Conservation (phyloP, 2,888 invertebrate species). For the Tinea trinotella region DNA sequence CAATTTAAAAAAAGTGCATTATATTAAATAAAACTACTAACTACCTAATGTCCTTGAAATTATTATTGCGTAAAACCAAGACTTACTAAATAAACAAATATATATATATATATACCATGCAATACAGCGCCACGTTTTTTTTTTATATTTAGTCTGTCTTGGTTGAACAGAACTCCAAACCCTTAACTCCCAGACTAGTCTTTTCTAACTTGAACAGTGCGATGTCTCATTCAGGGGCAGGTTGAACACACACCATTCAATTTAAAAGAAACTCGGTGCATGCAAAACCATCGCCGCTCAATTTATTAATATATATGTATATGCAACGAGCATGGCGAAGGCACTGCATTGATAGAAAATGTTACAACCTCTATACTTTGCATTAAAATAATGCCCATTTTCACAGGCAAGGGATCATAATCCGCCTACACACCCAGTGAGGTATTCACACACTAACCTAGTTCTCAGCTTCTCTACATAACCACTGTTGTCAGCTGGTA, state of each 20-base stretch:
- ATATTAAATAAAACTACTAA: slow-evolving; percentile 13
- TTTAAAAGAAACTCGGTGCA: slow-evolving; percentile 62
- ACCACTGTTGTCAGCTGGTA: background rate
- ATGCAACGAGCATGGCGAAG: background rate
- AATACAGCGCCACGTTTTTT: slow-evolving; percentile 32
- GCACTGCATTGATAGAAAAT: slow-evolving; percentile 37
- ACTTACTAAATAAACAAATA: slow-evolving; percentile 71
- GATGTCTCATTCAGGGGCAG: slow-evolving; percentile 47
- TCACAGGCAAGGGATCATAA: slow-evolving; percentile 75
- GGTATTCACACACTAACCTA: slow-evolving; percentile 60
- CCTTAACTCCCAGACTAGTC: slow-evolving; percentile 65
- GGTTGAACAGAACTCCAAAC: slow-evolving; percentile 72
- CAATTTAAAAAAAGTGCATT: slow-evolving; percentile 3
- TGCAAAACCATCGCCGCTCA: background rate
- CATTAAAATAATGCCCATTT: slow-evolving; percentile 92
- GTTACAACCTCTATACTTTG: slow-evolving; percentile 93
- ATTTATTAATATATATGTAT: too few relatives aligned
- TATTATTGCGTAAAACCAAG: slow-evolving; percentile 61
- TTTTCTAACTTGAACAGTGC: slow-evolving; percentile 72
- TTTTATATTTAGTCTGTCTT: slow-evolving; percentile 73
- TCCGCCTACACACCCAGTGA: slow-evolving; percentile 64
- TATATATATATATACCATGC: background rate
- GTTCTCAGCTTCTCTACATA: slow-evolving; percentile 69
- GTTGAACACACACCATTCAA: slow-evolving; percentile 68
- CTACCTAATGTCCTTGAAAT: slow-evolving; percentile 1